Conservation (phyloP, 2,113 vertebrate genomes). For the Dissostichus mawsoni region DNA sequence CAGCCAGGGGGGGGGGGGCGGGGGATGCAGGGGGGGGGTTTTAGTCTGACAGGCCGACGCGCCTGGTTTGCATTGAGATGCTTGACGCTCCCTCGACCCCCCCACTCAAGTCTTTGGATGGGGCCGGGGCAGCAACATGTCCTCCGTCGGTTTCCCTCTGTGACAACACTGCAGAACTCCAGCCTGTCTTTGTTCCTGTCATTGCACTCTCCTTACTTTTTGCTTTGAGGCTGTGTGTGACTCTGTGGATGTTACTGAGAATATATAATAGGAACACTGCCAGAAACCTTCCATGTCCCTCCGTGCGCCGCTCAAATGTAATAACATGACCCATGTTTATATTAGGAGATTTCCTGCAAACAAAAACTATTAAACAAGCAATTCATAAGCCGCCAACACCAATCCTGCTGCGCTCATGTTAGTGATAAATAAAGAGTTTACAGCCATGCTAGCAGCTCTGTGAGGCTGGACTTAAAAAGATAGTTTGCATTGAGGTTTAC, state of each 20-base stretch:
- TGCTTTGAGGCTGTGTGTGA: conserved; percentile 23
- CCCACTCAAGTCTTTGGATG: conserved; percentile 11
- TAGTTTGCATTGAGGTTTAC: no score
- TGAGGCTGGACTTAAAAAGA: no score
- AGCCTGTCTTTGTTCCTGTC: conserved; percentile 35
- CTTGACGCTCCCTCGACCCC: conserved; percentile 41
- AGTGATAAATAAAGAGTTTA: no score
- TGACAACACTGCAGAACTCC: conserved; percentile 45
- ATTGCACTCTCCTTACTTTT: conserved; percentile 37
- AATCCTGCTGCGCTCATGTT: neutral
- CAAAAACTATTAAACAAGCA: conserved; percentile 24
- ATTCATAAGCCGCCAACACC: conserved; percentile 6
- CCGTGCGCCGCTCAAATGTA: neutral
- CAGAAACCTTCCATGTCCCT: conserved; percentile 14
- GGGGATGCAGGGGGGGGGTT: conserved; percentile 33
- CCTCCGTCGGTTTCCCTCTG: conserved; percentile 50
- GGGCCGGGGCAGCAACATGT: conserved; percentile 36
- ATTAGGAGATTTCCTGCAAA: conserved; percentile 19
- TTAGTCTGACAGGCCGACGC: conserved; percentile 61
- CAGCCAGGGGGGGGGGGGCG: conserved; percentile 31
- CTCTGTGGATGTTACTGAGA: conserved; percentile 28
- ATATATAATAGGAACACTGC: conserved; percentile 4
- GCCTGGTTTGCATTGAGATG: conserved; percentile 75
- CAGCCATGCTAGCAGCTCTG: no score
- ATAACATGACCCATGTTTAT: conserved; percentile 13